Base-by-base conservation (phyloP, 2,888 invertebrate species). In the Baccha elongata region DNA sequence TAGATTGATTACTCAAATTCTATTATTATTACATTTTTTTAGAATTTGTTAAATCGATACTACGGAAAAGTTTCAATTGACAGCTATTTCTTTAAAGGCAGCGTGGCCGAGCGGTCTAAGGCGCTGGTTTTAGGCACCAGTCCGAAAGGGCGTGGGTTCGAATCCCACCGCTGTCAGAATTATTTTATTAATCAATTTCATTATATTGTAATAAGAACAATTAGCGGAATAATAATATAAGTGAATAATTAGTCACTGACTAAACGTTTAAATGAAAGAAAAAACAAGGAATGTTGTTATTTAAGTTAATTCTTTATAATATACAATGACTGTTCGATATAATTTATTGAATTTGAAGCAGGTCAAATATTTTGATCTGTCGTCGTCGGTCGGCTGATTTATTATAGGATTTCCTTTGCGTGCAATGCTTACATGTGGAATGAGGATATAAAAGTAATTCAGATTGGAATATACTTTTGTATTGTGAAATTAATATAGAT, bases 61-160 rank as follows among this genome's bases (percentile, higher is more conserved):
- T 3, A 23, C 37, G 55, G 50, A 83, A 83, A 78, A 68, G 50
- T 26, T 58, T 17, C n/a, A 55, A 53, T 17, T 5, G 40, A 73
- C 6, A 13, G 0, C 0, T 0, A 0, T 0, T 5, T 19, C 6
- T 26, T 50, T 21, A 78, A n/a, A 84, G 90, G 90, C 90, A 90
- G 90, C 90, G 91, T 91, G 90, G 90, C 90, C 90, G 90, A 91
- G 90, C 89, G 90, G 90, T 91, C 90, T 91, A 91, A 91, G 90
- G 90, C 90, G 90, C 90, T 91, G 90, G 90, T 91, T 91, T 91
- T 90, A 91, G 91, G 91, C 91, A 91, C 91, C 91, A 91, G 91
- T 91, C 90, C 90, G 90, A 90, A 90, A 90, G 89, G 90, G 91
- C 91, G 90, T 90, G 91, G 90, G 91, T 91, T 91, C 91, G 91